Evolutionary conservation across 64 coral and sea anemone species (phyloP).

Genomic region (Stichodactyla mertensii): DNA sequence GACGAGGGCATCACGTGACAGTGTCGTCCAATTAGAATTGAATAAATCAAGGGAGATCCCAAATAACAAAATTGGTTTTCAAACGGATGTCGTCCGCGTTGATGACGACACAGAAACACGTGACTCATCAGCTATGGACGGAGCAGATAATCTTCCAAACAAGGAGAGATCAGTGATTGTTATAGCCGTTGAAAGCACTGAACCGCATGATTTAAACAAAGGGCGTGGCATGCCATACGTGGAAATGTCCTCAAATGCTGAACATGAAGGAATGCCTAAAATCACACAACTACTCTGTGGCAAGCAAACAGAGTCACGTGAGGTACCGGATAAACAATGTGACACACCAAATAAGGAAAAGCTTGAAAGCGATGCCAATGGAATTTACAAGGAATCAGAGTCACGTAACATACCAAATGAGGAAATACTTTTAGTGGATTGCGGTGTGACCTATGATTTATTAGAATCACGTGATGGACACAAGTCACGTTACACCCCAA

Average conservation of each 20-base stretch:
- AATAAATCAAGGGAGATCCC: background rate
- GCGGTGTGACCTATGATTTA: background rate
- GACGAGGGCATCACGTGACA: background rate
- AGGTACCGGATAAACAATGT: background rate
- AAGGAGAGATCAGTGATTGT: background rate
- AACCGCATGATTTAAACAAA: background rate
- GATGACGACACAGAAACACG: background rate
- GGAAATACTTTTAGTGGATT: background rate
- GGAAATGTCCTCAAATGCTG: background rate
- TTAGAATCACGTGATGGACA: background rate
- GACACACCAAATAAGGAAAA: background rate
- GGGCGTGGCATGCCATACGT: background rate
- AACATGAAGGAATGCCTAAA: background rate
- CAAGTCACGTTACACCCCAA: background rate
- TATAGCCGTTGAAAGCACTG: no score
- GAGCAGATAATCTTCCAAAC: background rate
- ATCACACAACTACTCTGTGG: background rate
- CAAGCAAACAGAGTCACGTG: background rate
- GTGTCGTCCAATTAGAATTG: background rate
- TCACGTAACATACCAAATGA: background rate
- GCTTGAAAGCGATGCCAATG: background rate
- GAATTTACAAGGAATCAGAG: background rate
- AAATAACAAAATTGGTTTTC: background rate
- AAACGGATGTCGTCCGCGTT: background rate
- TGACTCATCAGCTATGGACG: background rate